Base-by-base conservation (phyloP, 2,888 invertebrate genomes). In the Abrostola tripartita region DNA sequence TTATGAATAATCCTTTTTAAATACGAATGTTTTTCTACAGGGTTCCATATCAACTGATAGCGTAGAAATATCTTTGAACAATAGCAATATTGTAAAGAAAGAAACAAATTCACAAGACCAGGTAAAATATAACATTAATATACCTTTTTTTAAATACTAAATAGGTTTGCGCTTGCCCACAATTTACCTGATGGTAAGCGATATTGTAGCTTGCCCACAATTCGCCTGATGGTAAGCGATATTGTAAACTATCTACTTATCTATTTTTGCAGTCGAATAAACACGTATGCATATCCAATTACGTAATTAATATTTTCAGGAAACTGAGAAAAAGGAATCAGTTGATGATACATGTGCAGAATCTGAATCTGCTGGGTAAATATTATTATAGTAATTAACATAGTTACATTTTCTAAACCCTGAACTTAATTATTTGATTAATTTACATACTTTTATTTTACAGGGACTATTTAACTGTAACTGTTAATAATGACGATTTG, bases 31-130 rank as follows among this genome's bases (percentile, higher is more conserved):
- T 67, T 40, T 55, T 63, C 81, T 83, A 41, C 81, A 94, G 94
- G 93, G 94, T 37, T 94, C 94, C 2, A 87, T 93, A 50, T 92
- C 94, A 38, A 88, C 88, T 1, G 94, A 94, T 75, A 91, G 89
- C 68, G 88, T 91, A 24, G 94, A 94, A 74, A 81, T 87, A 59
- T 88, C 91, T 5, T 83, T 91, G 73, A 89, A 91, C 56, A 86
- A 89, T 64, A 89, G 87, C 67, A 73, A 75, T 53, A 65, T 78
- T 12, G 61, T 80, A 14, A 88, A 85, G 60, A 87, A 86, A 68
- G 89, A 88, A 52, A 70, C 58, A 0, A 70, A 68, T 9, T 37
- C 38, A 38, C 77, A 78, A 57, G 82, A 84, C 47, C 81, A 86
- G 83, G 83, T 86, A 70, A 50, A 37, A 40, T 40, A 40, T 9